Percentiles rank a stretch among this genome's conserved stretches.
Evolutionary conservation across 2,888 invertebrate genomes (phyloP).

Genomic region (Amiota communis): DNA sequence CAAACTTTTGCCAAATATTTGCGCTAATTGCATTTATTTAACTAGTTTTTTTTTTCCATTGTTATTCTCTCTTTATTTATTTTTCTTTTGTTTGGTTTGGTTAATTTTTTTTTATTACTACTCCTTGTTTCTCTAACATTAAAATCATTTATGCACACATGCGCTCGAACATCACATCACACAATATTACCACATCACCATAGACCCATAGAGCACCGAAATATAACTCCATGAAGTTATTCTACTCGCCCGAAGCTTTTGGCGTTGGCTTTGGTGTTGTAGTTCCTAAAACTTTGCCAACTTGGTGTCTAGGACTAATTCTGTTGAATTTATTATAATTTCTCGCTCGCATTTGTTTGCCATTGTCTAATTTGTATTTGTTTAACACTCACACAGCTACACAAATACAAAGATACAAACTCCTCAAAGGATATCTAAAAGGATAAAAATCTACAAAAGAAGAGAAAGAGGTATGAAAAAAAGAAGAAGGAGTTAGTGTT

Average conservation of each 20-base stretch:
- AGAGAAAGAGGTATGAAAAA: constrained; percentile 2
- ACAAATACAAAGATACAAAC: not conserved
- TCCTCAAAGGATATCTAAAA: not conserved
- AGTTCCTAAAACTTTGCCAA: no score
- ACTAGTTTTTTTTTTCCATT: not conserved
- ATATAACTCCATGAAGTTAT: no score
- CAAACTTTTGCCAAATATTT: constrained; percentile 8
- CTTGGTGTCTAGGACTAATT: constrained; percentile 26
- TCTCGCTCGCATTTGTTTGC: constrained; percentile 51
- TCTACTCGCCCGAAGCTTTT: no score
- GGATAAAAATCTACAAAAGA: not conserved
- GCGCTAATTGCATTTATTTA: constrained; percentile 15
- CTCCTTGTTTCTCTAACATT: no score
- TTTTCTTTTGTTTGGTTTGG: no score
- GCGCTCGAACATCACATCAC: no score
- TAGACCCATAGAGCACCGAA: no score
- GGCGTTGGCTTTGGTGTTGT: no score
- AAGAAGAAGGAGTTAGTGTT: not conserved
- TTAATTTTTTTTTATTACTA: no score
- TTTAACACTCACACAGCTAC: constrained; percentile 43
- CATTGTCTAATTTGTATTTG: constrained; percentile 60
- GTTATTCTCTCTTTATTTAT: no score
- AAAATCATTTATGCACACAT: no score
- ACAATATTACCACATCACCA: no score
- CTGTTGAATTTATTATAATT: constrained; percentile 52